phyloP scores from a whole-genome alignment of 2,888 invertebrate genomes.

The Minunthozetes semirufus region DNA sequence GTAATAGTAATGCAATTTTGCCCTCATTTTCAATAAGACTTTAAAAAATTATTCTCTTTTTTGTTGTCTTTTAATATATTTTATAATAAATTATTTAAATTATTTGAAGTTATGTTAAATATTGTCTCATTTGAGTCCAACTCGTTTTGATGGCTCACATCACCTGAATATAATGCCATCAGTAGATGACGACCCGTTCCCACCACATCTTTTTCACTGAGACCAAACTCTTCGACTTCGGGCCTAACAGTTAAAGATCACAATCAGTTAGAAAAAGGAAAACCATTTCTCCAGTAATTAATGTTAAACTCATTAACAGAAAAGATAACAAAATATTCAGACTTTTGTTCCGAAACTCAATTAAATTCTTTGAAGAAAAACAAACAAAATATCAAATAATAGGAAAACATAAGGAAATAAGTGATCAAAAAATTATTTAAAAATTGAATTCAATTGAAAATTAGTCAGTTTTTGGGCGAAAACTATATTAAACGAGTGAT shows the following conservation, averaged over 20 bases:
- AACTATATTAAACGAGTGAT: not conserved
- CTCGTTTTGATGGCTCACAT: not conserved
- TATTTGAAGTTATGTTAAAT: slow-evolving; percentile 19
- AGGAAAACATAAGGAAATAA: not conserved
- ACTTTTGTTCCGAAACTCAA: not conserved
- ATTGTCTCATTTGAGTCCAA: slow-evolving; percentile 24
- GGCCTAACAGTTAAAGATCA: slow-evolving; percentile 12
- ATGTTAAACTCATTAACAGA: no score
- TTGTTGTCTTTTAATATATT: not conserved
- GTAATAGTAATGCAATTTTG: not conserved
- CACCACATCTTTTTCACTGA: slow-evolving; percentile 27
- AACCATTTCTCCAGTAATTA: not conserved
- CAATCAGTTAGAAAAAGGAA: not conserved
- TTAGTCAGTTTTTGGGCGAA: not conserved
- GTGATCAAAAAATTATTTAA: not conserved
- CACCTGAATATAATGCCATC: slow-evolving; percentile 21
- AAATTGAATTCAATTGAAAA: not conserved
- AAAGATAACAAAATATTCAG: not conserved
- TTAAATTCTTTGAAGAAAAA: not conserved
- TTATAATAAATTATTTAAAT: slow-evolving; percentile 9
- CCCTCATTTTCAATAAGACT: slow-evolving; percentile 3
- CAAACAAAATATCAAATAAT: not conserved
- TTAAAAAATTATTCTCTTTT: slow-evolving; percentile 8
- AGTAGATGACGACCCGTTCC: slow-evolving; percentile 35
- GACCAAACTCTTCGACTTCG: slow-evolving; percentile 25